Percentiles rank a stretch among this genome's conserved stretches.
These are phyloP conservation scores for Ichneumoninae sp. DNA, from an alignment of 2,888 invertebrate genomes.

Conservation along the genomic window DNA sequence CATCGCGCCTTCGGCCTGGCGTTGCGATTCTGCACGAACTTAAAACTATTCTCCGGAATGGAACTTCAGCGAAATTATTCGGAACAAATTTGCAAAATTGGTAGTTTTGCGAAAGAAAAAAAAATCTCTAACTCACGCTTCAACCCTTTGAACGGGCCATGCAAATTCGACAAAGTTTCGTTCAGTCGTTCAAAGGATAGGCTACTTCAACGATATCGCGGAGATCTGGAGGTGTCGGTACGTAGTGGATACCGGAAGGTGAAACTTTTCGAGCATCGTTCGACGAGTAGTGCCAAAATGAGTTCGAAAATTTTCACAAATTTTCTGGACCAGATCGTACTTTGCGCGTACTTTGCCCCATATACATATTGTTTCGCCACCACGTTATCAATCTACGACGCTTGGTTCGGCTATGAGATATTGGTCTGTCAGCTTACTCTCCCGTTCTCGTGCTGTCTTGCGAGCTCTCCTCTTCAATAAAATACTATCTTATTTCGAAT, in stretches of 20 bases:
- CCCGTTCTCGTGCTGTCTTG: too few relatives aligned
- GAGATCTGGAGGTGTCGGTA: too few relatives aligned
- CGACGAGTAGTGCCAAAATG: not conserved
- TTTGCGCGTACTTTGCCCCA: too few relatives aligned
- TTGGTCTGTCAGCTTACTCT: too few relatives aligned
- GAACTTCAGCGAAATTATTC: not conserved
- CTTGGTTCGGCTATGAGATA: too few relatives aligned
- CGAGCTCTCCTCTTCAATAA: too few relatives aligned
- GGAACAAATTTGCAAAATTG: not conserved
- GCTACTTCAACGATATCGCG: not conserved
- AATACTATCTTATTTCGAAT: too few relatives aligned
- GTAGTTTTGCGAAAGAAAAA: not conserved
- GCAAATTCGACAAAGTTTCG: not conserved
- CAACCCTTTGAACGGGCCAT: not conserved
- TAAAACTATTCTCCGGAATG: not conserved
- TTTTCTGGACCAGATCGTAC: too few relatives aligned
- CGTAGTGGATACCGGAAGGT: not conserved
- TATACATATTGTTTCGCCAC: too few relatives aligned
- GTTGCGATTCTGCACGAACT: constrained; percentile 1
- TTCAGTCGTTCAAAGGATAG: not conserved
- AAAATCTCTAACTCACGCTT: not conserved
- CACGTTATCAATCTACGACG: too few relatives aligned
- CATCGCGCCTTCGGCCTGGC: not conserved
- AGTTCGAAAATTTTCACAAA: not conserved
- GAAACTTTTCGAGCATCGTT: not conserved